These are phyloP conservation scores for Morone chrysops DNA, from an alignment of 2,113 vertebrate species.

Conservation along the genomic window DNA sequence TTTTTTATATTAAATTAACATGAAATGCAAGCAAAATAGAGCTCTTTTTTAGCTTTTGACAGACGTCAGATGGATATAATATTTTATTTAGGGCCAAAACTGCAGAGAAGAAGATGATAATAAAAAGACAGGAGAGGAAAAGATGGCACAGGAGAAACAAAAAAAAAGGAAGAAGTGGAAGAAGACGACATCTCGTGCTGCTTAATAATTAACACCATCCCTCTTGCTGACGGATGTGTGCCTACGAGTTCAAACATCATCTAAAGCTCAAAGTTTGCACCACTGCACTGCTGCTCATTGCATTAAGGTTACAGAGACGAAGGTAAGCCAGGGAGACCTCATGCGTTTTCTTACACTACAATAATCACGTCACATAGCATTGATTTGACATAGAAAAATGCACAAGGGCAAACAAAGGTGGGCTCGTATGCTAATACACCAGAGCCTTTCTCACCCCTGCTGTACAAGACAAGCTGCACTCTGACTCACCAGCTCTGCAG, in stretches of 20 bases:
- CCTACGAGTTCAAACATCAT: conserved; percentile 37
- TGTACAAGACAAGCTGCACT: conserved; percentile 20
- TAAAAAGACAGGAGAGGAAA: background rate
- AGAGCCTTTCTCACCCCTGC: background rate
- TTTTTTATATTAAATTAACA: background rate
- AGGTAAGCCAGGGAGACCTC: conserved; percentile 54
- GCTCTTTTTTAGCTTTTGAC: background rate
- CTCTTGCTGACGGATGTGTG: conserved; percentile 10
- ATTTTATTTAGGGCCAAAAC: background rate
- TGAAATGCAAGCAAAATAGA: background rate
- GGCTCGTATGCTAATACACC: conserved; percentile 25
- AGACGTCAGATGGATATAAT: background rate
- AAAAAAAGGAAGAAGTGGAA: background rate
- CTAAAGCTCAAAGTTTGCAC: conserved; percentile 72
- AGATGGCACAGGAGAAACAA: background rate
- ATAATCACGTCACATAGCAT: conserved; percentile 38
- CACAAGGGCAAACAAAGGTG: conserved; percentile 44
- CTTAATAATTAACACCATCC: conserved; percentile 2
- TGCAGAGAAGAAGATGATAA: background rate
- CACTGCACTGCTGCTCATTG: conserved; percentile 61
- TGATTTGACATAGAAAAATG: background rate
- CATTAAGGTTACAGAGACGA: conserved; percentile 50
- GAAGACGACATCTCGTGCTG: background rate
- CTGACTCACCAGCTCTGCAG: background rate
- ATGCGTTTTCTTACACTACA: conserved; percentile 46